A percentile compares a stretch with the other conserved stretches of the same genome.
phyloP scores from a whole-genome alignment of 2,888 invertebrate genomes.

The Melanchra persicariae region DNA sequence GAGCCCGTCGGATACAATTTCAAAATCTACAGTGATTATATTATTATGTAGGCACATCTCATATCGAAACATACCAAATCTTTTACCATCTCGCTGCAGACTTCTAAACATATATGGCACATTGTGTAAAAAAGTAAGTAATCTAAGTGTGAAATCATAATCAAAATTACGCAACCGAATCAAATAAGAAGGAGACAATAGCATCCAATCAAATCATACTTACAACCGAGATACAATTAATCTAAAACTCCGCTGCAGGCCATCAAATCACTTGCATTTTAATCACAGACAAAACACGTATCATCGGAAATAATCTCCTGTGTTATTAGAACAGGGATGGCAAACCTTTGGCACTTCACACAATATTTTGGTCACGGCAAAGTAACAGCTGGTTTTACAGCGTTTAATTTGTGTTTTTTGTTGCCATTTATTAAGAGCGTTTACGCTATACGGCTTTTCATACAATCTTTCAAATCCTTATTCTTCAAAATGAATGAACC shows the following conservation, averaged over 20 bases:
- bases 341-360: not conserved
- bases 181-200: conserved; percentile 34
- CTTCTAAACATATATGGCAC: too few species aligned
- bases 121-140: not conserved
- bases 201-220: conserved; percentile 38
- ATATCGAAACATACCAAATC: not conserved
- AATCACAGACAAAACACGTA: conserved; percentile 47
- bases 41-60: not conserved
- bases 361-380: not conserved
- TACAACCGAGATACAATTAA: conserved; percentile 56
- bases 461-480: too few species aligned
- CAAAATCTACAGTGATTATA: not conserved
- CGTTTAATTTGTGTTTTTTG: not conserved
- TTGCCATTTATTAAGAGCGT: too few species aligned
- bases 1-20: too few species aligned
- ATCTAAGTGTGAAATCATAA: conserved; percentile 38
- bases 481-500: too few species aligned
- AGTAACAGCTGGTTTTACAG: not conserved
- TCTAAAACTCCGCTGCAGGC: conserved; percentile 53
- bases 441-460: too few species aligned
- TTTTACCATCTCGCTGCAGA: too few species aligned
- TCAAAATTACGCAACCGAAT: conserved; percentile 31
- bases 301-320: conserved; percentile 61
- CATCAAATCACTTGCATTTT: conserved; percentile 54
- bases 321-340: conserved; percentile 17